phyloP scores from a whole-genome alignment of 1,140 invertebrate species.

The Thrips palmi region DNA sequence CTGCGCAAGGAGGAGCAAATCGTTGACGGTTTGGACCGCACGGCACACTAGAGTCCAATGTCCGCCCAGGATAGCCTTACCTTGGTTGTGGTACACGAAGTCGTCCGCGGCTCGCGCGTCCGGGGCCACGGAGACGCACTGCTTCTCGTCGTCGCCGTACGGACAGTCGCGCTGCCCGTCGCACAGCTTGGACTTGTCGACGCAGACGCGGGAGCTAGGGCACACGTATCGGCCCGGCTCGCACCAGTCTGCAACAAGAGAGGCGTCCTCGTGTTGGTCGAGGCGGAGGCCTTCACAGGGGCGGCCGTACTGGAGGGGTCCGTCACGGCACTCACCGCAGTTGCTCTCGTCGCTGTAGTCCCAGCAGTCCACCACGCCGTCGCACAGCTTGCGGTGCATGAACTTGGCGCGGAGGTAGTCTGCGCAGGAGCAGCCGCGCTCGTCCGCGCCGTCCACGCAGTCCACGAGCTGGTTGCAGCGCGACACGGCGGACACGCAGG shows the following conservation, averaged over 20 bases:
- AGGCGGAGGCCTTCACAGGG: constrained; percentile 1
- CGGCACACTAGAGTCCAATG: not conserved
- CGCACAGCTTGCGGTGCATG: constrained; percentile 55
- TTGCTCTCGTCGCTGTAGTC: constrained; percentile 62
- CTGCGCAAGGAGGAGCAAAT: constrained; percentile 21
- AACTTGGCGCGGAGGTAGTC: constrained; percentile 51
- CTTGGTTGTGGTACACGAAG: constrained; percentile 36
- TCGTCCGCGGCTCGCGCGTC: constrained; percentile 26
- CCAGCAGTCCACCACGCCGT: constrained; percentile 58
- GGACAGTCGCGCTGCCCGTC: constrained; percentile 61
- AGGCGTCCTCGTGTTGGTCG: constrained; percentile 6
- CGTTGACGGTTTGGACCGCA: not conserved
- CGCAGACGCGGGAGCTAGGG: constrained; percentile 45
- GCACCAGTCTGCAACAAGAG: constrained; percentile 49
- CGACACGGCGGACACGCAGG: constrained; percentile 42
- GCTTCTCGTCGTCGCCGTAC: constrained; percentile 60
- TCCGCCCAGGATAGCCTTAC: constrained; percentile 21
- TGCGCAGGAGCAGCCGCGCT: constrained; percentile 52
- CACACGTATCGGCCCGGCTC: constrained; percentile 51
- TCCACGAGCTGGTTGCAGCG: constrained; percentile 58
- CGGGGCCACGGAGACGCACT: constrained; percentile 33
- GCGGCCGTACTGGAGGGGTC: not conserved
- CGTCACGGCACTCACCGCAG: constrained; percentile 36
- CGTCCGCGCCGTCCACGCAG: constrained; percentile 50
- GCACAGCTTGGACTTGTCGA: constrained; percentile 44